These are phyloP conservation scores for Irena cyanogastra DNA, from an alignment of 2,113 vertebrate genomes.

Conservation along the genomic window DNA sequence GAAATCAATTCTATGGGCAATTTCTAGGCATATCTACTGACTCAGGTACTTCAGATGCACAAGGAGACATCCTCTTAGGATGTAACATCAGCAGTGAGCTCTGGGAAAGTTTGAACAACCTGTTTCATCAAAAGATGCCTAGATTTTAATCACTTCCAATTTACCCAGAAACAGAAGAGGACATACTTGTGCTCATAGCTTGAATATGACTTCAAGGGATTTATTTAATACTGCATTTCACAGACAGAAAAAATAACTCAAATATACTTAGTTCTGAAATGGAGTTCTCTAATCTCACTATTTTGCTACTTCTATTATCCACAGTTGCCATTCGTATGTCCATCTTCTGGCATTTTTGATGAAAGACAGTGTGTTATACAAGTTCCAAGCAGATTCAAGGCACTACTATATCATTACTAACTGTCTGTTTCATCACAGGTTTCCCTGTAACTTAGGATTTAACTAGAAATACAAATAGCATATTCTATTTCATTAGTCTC, in stretches of 20 bases:
- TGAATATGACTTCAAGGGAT: not conserved
- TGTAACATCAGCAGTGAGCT: not conserved
- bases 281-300: not conserved
- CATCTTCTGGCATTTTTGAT: not conserved
- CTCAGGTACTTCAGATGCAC: not conserved
- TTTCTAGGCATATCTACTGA: not conserved
- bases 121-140: not conserved
- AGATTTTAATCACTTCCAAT: not conserved
- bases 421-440: not conserved
- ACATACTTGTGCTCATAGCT: not conserved
- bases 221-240: not conserved
- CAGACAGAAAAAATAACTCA: not conserved
- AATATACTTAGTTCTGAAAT: not conserved
- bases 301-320: not conserved
- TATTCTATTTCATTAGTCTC: not conserved
- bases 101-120: not conserved
- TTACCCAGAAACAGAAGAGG: not conserved
- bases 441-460: not conserved
- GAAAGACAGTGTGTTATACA: not conserved
- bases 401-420: not conserved
- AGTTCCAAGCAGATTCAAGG: not conserved
- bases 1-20: not conserved
- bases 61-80: not conserved
- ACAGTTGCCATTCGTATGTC: not conserved
- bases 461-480: not conserved